These are phyloP conservation scores for Agonopterix subpropinquella DNA, from an alignment of 2,888 invertebrate species.

Conservation along the genomic window DNA sequence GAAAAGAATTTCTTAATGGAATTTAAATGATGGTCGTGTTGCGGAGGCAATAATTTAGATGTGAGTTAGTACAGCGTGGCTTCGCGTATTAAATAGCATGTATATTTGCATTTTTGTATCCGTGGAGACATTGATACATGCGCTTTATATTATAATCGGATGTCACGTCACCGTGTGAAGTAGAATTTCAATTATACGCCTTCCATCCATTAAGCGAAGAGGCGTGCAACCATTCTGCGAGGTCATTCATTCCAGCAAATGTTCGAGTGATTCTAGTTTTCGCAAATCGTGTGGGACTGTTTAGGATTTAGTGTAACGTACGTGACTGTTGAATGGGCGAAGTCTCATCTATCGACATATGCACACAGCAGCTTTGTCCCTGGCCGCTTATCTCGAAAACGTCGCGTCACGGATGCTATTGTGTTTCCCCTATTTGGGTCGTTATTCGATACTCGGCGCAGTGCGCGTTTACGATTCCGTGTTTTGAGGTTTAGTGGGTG, in stretches of 20 bases:
- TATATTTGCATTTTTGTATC: conserved; percentile 48
- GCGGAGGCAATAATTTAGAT: conserved; percentile 41
- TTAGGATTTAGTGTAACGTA: conserved; percentile 35
- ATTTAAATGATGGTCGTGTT: conserved; percentile 43
- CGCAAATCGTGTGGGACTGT: conserved; percentile 22
- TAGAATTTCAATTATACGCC: conserved; percentile 35
- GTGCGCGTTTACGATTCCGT: conserved; percentile 27
- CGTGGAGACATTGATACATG: conserved; percentile 20
- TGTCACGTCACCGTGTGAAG: conserved; percentile 21
- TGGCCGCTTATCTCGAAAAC: conserved; percentile 39
- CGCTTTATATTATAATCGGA: conserved; percentile 29
- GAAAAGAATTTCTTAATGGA: conserved; percentile 10
- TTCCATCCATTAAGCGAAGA: conserved; percentile 16
- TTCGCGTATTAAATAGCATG: too few species aligned
- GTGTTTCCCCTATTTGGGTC: conserved; percentile 42
- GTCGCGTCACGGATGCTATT: conserved; percentile 43
- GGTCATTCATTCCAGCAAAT: conserved; percentile 14
- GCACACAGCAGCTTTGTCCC: conserved; percentile 29
- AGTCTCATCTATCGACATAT: conserved; percentile 27
- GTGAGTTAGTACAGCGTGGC: conserved; percentile 17
- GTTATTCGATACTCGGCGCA: conserved; percentile 41
- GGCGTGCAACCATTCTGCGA: conserved; percentile 14
- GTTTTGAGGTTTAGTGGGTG: conserved; percentile 39
- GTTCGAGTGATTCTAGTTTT: conserved; percentile 19
- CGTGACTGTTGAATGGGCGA: conserved; percentile 52